phyloP scores from a whole-genome alignment of 2,113 vertebrate species.

The Muscicapa adusta region DNA sequence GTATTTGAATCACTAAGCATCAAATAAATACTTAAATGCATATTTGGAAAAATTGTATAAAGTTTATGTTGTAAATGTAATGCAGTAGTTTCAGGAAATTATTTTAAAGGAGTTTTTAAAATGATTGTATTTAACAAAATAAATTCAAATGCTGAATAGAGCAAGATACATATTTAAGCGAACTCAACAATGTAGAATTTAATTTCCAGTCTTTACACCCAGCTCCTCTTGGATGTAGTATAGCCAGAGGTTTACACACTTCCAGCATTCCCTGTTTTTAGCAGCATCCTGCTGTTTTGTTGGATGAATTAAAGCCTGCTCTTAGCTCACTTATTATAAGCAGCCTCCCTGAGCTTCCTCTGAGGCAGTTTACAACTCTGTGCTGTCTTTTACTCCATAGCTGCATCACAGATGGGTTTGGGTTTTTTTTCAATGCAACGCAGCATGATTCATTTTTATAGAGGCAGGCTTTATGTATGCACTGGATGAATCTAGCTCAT shows the following conservation, averaged over 20 bases:
- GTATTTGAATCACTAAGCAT: neutral
- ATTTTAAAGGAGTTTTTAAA: neutral
- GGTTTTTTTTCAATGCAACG: neutral
- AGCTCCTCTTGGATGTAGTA: neutral
- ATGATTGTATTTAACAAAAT: neutral
- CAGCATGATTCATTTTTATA: neutral
- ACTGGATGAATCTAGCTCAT: neutral
- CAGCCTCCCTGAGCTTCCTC: neutral
- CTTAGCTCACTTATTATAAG: neutral
- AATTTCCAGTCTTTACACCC: neutral
- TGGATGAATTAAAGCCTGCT: neutral
- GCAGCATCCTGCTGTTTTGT: neutral
- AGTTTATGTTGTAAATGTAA: neutral
- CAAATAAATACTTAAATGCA: neutral
- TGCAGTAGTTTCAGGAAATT: neutral
- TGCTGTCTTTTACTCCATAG: neutral
- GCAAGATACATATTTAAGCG: neutral
- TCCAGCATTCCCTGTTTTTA: neutral
- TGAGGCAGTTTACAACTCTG: neutral
- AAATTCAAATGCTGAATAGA: neutral
- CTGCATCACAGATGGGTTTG: neutral
- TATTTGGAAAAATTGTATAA: neutral
- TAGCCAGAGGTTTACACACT: neutral
- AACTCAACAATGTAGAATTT: neutral
- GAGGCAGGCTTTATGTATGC: neutral